Evolutionary conservation across 1,140 invertebrate species (phyloP).

Genomic region (Drosophila kanapiae): DNA sequence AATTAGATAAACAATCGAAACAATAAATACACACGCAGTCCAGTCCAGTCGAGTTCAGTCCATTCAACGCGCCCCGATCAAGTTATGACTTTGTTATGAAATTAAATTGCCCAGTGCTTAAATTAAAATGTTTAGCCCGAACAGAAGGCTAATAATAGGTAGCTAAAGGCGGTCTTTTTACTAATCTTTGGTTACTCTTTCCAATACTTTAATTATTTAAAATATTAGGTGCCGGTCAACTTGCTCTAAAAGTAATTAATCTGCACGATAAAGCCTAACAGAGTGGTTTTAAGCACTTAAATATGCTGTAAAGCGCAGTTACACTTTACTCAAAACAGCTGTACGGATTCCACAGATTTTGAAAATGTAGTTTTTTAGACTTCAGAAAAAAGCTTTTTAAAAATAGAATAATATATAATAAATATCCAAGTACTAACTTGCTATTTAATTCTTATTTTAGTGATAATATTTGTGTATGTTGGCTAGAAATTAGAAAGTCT

Average conservation of each 20-base stretch:
- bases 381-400: too few relatives aligned
- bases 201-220: neutral
- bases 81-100: conserved; percentile 47
- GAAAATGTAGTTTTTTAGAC: too few relatives aligned
- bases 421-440: neutral
- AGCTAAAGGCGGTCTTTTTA: too few relatives aligned
- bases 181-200: neutral
- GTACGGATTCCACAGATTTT: too few relatives aligned
- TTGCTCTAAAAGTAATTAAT: too few relatives aligned
- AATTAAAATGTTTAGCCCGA: conserved; percentile 36
- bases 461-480: neutral
- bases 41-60: conserved; percentile 1
- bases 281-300: too few relatives aligned
- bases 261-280: neutral
- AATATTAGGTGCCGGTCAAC: too few relatives aligned
- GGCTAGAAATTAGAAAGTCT: neutral
- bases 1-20: conserved; percentile 53
- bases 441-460: neutral
- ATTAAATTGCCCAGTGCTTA: conserved; percentile 29
- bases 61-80: conserved; percentile 9
- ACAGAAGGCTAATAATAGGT: neutral
- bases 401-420: neutral
- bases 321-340: too few relatives aligned
- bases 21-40: conserved; percentile 11
- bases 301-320: too few relatives aligned